Evolutionary conservation across 1,140 invertebrate genomes (phyloP), one percentile per base, ranked within the genome.

Genomic region (Leptoteleia sp.): DNA sequence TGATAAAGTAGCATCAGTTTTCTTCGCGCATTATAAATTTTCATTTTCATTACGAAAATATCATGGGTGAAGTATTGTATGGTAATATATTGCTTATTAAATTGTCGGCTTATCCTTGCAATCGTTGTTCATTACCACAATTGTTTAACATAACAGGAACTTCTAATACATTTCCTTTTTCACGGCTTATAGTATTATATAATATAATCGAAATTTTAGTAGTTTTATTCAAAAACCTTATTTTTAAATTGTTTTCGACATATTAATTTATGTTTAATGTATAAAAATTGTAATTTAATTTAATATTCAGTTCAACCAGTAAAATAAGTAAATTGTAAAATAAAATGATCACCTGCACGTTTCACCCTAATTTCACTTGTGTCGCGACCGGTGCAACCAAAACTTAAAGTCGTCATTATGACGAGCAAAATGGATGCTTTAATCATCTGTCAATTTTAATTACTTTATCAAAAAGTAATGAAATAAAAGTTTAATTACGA

Each of bases 361-460:
- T 72, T 78, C 3, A 50, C 9, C 15, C 40, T n/a, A 31, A 43
- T 13, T 0, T 57, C 33, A 0, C 2, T 64, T 29, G 35, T 52
- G 8, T 70, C 59, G n/a, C 40, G 54, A 25, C n/a, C 40, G n/a
- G 45, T 40, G 6, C 22, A 42, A 61, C 45, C 40, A 5, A 71
- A 45, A 38, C 54, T 40, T 22, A 67, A 35, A 27, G 42, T 72
- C 61, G 67, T 71, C 65, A 78, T 5, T 19, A 72, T 5, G 65
- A 78, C 75, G 67, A 78, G 4, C n/a, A 78, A 61, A 25, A 43
- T 45, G 37, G 29, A 33, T 13, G 12, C 6, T 37, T 47, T 67
- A 61, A 57, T 67, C 75, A 78, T 78, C 57, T 68, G 73, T 68
- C 48, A 40, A 27, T 57, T 13, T 37, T 67, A 35, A 3, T 40